phyloP scores from a whole-genome alignment of 2,113 vertebrate genomes.

The Misgurnus mizolepis region DNA sequence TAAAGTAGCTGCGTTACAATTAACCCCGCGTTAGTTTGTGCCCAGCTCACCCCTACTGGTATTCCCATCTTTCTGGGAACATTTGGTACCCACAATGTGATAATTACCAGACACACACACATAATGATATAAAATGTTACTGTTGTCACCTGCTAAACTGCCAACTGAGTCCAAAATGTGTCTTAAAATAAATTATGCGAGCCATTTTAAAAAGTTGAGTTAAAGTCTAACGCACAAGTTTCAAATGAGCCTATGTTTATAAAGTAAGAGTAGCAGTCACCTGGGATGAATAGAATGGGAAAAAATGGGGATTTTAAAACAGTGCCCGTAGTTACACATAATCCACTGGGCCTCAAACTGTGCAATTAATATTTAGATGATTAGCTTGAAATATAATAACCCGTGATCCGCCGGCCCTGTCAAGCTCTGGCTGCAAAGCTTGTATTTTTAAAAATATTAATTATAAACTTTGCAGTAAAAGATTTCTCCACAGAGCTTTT shows the following conservation, averaged over 20 bases:
- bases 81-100: too few relatives aligned
- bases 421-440: constrained; percentile 43
- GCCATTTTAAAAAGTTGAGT: constrained; percentile 61
- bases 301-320: constrained; percentile 62
- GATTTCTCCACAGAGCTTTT: constrained; percentile 21
- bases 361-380: constrained; percentile 64
- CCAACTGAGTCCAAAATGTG: not conserved
- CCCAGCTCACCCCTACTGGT: too few relatives aligned
- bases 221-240: not conserved
- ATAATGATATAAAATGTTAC: too few relatives aligned
- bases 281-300: constrained; percentile 57
- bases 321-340: constrained; percentile 58
- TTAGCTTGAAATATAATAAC: constrained; percentile 58
- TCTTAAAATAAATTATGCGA: constrained; percentile 63
- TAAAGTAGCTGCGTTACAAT: too few relatives aligned
- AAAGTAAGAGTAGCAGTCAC: constrained; percentile 60
- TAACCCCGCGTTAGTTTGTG: too few relatives aligned
- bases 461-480: constrained; percentile 45
- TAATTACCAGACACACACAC: too few relatives aligned
- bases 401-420: constrained; percentile 53
- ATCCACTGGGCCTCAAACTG: constrained; percentile 39
- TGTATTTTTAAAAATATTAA: constrained; percentile 38
- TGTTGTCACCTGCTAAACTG: too few relatives aligned
- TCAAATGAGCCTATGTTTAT: constrained; percentile 60
- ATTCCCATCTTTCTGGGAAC: too few relatives aligned